Evolutionary conservation across 2,888 invertebrate species (phyloP), one percentile per base, ranked within the genome.

Genomic region (Galerucella calmariensis): DNA sequence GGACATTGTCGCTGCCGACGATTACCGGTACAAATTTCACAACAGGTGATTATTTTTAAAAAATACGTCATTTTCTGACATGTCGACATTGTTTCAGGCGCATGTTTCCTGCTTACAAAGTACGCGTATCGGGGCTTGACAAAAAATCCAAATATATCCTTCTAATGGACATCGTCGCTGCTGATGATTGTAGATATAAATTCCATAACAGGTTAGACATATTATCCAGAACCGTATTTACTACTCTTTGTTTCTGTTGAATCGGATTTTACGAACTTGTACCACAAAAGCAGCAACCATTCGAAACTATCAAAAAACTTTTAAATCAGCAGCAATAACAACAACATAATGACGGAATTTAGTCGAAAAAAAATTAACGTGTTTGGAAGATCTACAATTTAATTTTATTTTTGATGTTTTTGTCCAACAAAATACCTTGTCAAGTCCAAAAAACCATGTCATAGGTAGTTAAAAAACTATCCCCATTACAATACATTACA

Each of bases 1-100:
- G 94, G 99, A 99, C 92, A 97, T 99, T 89, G 97, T 98, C 84
- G 97, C 98, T 67, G 97, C 98, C 79, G 99, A 99, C 90, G 98
- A 99, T 92, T 98, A 97, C 92, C 92, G 97, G 90, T 97, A 97
- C 92, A 97, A 97, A 90, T 97, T 97, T 91, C 97, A 97, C 90
- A 97, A 97, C 94, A 96, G 96, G 96, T 94, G 85, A 86, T 76
- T 77, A 77, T 75, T 48, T 35, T 51, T 51, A 66, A 65, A 74
- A 74, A 62, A 61, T 72, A 69, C 63, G 27, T 66, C 59, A 73
- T 65, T 73, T 73, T 71, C 75, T 79, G 76, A 80, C 78, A 77
- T 79, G 63, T 78, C 75, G 71, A 76, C 76, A 81, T 82, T 90
- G 90, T 92, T 91, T 89, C 94, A 97, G 97, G 92, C 95, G 97